A percentile compares a stretch with the other conserved stretches of the same genome.
These are phyloP conservation scores for Actenoides hombroni DNA, from an alignment of 2,113 vertebrate species.

Conservation along the genomic window DNA sequence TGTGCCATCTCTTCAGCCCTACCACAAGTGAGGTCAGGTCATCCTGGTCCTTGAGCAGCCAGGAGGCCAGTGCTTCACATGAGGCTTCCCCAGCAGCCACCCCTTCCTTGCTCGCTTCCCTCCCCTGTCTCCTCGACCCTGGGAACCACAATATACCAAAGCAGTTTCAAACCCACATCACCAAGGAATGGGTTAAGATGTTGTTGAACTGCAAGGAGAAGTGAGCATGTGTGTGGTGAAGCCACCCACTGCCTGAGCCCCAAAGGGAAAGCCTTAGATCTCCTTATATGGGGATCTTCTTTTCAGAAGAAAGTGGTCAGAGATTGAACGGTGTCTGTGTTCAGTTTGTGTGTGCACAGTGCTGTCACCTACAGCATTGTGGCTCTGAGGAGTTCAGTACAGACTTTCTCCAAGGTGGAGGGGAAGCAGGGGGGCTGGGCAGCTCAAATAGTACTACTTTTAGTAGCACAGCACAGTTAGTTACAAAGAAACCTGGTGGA, in stretches of 20 bases:
- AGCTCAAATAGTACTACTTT: background rate
- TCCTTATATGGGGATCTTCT: slow-evolving; percentile 53
- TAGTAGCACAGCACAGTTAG: background rate
- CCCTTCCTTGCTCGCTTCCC: fast-evolving
- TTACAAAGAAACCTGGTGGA: background rate
- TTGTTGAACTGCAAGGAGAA: background rate
- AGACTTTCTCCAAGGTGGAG: fast-evolving
- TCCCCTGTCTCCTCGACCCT: fast-evolving
- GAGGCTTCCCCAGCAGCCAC: background rate
- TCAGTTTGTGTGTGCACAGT: background rate
- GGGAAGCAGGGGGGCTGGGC: fast-evolving
- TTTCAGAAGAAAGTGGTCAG: background rate
- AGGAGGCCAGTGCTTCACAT: fast-evolving
- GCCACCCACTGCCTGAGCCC: slow-evolving; percentile 8
- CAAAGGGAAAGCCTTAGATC: background rate
- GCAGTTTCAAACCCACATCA: background rate
- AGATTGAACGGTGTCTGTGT: background rate
- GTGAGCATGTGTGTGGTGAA: background rate
- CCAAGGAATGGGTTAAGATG: background rate
- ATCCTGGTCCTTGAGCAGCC: background rate
- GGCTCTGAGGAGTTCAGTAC: fast-evolving
- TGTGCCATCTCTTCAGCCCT: background rate
- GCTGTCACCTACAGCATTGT: background rate
- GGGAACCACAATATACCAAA: background rate
- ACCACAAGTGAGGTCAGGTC: background rate